Percentiles rank a stretch among this genome's conserved stretches.
Evolutionary conservation across 2,797 vertebrate genomes (phyloP).

Genomic region (Eospalax fontanierii): DNA sequence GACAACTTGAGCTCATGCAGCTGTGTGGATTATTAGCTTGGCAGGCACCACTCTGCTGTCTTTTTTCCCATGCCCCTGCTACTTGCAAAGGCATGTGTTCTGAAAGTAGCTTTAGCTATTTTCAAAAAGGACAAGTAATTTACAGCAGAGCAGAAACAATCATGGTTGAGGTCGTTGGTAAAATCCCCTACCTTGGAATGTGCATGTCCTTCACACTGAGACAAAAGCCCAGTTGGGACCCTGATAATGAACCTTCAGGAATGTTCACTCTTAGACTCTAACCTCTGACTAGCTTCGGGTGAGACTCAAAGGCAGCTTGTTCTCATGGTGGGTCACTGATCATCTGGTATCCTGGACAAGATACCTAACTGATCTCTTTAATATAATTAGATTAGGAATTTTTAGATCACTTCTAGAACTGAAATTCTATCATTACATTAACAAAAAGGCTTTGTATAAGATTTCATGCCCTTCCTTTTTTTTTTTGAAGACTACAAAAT

Average conservation of each 20-base stretch:
- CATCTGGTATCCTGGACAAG: not conserved
- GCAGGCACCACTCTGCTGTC: not conserved
- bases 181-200: not conserved
- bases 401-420: not conserved
- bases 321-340: not conserved
- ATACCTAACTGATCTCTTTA: not conserved
- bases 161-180: not conserved
- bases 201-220: no score
- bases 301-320: not conserved
- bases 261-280: not conserved
- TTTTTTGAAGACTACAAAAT: slow-evolving; percentile 30
- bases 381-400: not conserved
- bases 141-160: not conserved
- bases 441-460: not conserved
- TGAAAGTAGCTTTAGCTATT: not conserved
- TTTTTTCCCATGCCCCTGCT: not conserved
- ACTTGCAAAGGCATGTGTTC: not conserved
- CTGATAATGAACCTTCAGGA: not conserved
- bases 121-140: not conserved
- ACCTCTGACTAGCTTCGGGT: not conserved
- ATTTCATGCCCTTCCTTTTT: not conserved
- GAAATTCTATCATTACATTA: slow-evolving; percentile 4
- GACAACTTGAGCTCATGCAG: not conserved
- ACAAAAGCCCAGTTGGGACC: not conserved
- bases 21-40: not conserved